A percentile compares a stretch with the other conserved stretches of the same genome.
Evolutionary conservation across 2,113 vertebrate genomes (phyloP).

Genomic region (Sinocyclocheilus grahami): DNA sequence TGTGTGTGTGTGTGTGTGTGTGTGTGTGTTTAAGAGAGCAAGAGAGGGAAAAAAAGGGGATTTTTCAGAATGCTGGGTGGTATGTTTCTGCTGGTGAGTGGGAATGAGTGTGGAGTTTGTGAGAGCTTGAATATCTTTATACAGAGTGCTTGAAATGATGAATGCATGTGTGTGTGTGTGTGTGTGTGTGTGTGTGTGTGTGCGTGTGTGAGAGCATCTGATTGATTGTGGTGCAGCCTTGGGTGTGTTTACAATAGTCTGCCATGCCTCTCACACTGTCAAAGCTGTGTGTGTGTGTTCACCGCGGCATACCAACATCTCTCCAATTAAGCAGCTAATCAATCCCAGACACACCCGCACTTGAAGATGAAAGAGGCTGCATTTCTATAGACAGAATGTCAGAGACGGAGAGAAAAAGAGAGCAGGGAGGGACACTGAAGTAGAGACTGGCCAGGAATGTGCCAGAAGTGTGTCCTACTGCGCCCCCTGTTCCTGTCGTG

Average conservation of each 20-base stretch:
- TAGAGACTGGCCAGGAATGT: conserved; percentile 51
- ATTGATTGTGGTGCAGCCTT: conserved; percentile 21
- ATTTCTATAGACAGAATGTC: conserved; percentile 38
- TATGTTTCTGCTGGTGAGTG: conserved; percentile 32
- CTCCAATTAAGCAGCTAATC: conserved; percentile 49
- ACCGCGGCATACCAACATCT: conserved; percentile 35
- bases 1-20: conserved; percentile 10
- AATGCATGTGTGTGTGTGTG: conserved; percentile 7
- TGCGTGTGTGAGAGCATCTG: conserved; percentile 1
- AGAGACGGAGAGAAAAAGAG: neutral
- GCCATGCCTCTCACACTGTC: conserved; percentile 24
- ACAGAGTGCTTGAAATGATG: conserved; percentile 37
- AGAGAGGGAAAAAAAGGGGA: conserved; percentile 28
- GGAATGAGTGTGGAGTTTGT: conserved; percentile 36
- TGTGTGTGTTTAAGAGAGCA: neutral
- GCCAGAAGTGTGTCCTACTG: conserved; percentile 39
- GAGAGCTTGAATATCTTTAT: conserved; percentile 38
- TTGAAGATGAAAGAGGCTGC: conserved; percentile 29
- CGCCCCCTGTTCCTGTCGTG: neutral
- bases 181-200: neutral
- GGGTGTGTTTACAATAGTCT: conserved; percentile 27
- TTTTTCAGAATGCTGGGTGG: conserved; percentile 29
- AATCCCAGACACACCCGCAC: conserved; percentile 45
- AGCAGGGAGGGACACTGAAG: conserved; percentile 7
- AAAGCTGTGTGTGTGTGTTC: neutral